Evolutionary conservation across 53 echinoderm and acorn worm genomes (phyloP).

Genomic region (Luidia sarsii): DNA sequence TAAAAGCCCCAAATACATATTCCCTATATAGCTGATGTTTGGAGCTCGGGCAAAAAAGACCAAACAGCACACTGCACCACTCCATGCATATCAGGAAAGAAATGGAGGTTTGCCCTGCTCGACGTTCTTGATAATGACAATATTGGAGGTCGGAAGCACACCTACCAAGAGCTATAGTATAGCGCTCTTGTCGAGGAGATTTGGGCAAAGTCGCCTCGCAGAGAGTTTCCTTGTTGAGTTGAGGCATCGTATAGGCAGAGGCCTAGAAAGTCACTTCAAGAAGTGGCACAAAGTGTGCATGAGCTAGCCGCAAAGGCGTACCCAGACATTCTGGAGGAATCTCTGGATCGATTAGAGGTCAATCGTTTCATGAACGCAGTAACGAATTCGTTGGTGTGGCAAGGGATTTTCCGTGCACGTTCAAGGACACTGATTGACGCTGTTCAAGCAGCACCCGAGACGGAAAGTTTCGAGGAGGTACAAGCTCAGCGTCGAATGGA

Average conservation of each 20-base stretch:
- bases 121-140: no score
- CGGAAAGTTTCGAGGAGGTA: conserved; percentile 1
- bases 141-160: neutral
- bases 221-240: conserved; percentile 7
- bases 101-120: no score
- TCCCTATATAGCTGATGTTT: no score
- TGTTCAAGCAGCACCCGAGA: conserved; percentile 7
- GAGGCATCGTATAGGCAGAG: conserved; percentile 13
- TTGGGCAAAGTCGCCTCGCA: neutral
- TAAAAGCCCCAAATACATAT: no score
- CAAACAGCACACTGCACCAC: no score
- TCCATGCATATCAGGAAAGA: no score
- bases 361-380: conserved; percentile 1
- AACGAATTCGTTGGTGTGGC: neutral
- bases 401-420: neutral
- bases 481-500: conserved; percentile 4
- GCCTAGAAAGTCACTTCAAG: neutral
- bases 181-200: neutral
- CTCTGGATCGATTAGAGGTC: neutral
- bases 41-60: no score
- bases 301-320: conserved; percentile 3
- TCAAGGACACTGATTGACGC: conserved; percentile 13
- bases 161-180: neutral
- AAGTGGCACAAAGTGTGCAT: neutral
- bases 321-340: neutral